These are phyloP conservation scores for Picus viridis DNA, from an alignment of 2,797 vertebrate genomes.

Conservation along the genomic window DNA sequence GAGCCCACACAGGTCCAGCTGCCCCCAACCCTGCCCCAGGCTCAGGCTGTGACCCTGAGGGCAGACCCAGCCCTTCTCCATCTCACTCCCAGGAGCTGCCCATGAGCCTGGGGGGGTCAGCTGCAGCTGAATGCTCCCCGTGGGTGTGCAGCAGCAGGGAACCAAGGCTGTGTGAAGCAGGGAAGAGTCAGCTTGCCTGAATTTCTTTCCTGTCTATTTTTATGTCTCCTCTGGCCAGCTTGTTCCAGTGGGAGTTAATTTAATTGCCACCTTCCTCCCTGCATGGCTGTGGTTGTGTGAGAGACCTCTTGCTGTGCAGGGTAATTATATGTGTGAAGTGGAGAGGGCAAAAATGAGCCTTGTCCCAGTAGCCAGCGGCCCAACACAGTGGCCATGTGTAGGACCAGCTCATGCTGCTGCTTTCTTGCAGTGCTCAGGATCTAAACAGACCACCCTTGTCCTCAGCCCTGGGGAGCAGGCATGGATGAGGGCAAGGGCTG, in stretches of 20 bases:
- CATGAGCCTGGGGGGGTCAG: neutral
- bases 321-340: neutral
- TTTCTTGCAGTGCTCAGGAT: neutral
- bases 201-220: neutral
- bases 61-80: neutral
- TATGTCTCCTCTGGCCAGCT: neutral
- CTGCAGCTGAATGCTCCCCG: fast-evolving
- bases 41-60: neutral
- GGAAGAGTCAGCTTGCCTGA: neutral
- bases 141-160: fast-evolving
- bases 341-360: neutral
- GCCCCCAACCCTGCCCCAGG: neutral
- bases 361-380: fast-evolving
- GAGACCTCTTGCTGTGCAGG: neutral
- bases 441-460: neutral
- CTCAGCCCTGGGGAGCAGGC: neutral
- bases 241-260: conserved; percentile 44
- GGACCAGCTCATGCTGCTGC: neutral
- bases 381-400: fast-evolving
- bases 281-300: neutral
- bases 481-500: fast-evolving
- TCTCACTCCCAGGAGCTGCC: neutral
- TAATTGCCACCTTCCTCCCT: conserved; percentile 44
- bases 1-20: fast-evolving
- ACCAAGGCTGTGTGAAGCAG: neutral